Conservation (phyloP, 2,888 invertebrate species). For the Napeogenes sylphis region DNA sequence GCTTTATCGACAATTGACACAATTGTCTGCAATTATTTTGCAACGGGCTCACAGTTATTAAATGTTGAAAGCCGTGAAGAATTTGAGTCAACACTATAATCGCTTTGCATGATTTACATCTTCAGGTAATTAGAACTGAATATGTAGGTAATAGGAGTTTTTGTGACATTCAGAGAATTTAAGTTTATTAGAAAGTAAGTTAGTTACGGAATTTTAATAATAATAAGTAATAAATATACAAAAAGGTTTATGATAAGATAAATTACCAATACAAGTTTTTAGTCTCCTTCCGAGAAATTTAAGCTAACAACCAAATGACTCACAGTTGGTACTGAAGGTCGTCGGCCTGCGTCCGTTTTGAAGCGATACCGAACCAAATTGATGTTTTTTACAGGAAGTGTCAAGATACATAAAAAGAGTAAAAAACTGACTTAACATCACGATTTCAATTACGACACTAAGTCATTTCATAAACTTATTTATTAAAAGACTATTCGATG, state of each 20-base stretch:
- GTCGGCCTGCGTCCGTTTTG: conserved; percentile 40
- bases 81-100: background rate
- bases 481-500: background rate
- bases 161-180: too few species aligned
- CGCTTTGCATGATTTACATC: too few species aligned
- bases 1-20: conserved; percentile 46
- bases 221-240: background rate
- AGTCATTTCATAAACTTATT: conserved; percentile 8
- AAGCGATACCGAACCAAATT: conserved; percentile 41
- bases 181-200: too few species aligned
- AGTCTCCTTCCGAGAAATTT: conserved; percentile 37
- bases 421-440: conserved; percentile 40
- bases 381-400: conserved; percentile 41
- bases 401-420: conserved; percentile 35
- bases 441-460: conserved; percentile 35
- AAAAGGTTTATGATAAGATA: conserved; percentile 20
- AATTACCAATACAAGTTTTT: conserved; percentile 18
- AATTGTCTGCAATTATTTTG: conserved; percentile 37
- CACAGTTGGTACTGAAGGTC: conserved; percentile 40
- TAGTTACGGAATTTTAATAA: too few species aligned
- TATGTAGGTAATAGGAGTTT: too few species aligned
- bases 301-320: conserved; percentile 43
- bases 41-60: conserved; percentile 24
- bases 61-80: background rate
- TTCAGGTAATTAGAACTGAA: background rate